A percentile compares a stretch with the other conserved stretches of the same genome.
phyloP scores from a whole-genome alignment of 2,888 invertebrate genomes.

The Fabriciana adippe region DNA sequence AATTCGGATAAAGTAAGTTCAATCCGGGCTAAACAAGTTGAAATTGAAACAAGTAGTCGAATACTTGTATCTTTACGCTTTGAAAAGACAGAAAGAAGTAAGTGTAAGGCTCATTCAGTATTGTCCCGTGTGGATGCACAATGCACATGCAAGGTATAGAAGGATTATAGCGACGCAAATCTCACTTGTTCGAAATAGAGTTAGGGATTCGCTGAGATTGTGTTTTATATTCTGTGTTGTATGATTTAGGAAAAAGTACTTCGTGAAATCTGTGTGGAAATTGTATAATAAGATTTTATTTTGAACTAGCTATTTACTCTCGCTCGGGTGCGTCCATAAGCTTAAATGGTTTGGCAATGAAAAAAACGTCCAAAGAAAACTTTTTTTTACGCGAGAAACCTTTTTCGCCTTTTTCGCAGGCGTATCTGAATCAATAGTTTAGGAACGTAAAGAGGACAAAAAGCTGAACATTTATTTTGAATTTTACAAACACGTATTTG shows the following conservation, averaged over 20 bases:
- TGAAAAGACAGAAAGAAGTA: conserved; percentile 54
- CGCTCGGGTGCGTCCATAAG: too few species aligned
- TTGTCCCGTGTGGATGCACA: conserved; percentile 61
- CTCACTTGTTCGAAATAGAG: conserved; percentile 73
- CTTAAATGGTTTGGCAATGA: too few species aligned
- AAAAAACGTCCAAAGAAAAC: too few species aligned
- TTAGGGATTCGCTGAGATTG: conserved; percentile 71
- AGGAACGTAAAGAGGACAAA: too few species aligned
- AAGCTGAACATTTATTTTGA: too few species aligned
- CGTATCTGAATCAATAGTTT: too few species aligned
- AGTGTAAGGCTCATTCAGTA: conserved; percentile 53
- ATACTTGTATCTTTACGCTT: conserved; percentile 65
- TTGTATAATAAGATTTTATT: neutral
- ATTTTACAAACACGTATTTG: too few species aligned
- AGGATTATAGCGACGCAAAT: conserved; percentile 53
- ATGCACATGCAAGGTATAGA: conserved; percentile 64
- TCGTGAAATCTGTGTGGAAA: neutral
- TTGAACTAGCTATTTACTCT: too few species aligned
- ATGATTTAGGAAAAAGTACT: neutral
- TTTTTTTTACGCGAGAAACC: too few species aligned
- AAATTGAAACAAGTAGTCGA: conserved; percentile 70
- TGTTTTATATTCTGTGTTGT: conserved; percentile 49
- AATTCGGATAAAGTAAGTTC: conserved; percentile 69
- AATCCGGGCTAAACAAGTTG: conserved; percentile 72
- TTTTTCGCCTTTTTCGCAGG: too few species aligned